Evolutionary conservation across 1,140 invertebrate species (phyloP), one percentile per base, ranked within the genome.

Genomic region (Goniozus legneri): DNA sequence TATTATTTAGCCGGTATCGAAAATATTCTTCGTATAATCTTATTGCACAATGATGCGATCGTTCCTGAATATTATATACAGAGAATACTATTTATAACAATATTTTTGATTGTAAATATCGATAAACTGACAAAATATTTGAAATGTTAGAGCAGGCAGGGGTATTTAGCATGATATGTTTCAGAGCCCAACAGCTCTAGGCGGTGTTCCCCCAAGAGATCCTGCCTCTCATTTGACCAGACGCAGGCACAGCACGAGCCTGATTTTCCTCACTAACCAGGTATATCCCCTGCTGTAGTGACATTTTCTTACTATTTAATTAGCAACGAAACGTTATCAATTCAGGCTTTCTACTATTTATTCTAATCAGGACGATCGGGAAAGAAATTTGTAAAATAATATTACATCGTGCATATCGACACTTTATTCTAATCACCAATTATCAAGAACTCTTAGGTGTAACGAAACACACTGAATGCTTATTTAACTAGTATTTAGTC

Each of bases 171-270:
- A 73, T 70, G 69, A 66, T 76, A 65, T 77, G 73, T 77, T 77
- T 74, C 75, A 77, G 75, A 81, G 79, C 70, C 78, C 80, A 58
- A 76, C 78, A 62, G 71, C 76, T 72, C 62, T 75, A 69, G 65
- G 65, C 55, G 70, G 66, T 62, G 60, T 71, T 40, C 65, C 60
- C 52, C 65, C 67, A 52, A 74, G 75, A 74, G 71, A 76, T 71
- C 71, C 72, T 65, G 74, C 69, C 60, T 76, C 73, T 51, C 82
- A 82, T 65, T 80, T 85, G 75, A 85, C 84, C 57, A 80, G 82
- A 69, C 81, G 85, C 67, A 81, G 85, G 63, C 84, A 87, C 79
- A 87, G 78, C 72, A 78, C 78, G 65, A 77, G 84, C 72, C 73
- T 77, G 67, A 75, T 78, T 64, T 76, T 71, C 64, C 73, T 77